Evolutionary conservation across 2,797 vertebrate species (phyloP).

Genomic region (Danio albolineatus): DNA sequence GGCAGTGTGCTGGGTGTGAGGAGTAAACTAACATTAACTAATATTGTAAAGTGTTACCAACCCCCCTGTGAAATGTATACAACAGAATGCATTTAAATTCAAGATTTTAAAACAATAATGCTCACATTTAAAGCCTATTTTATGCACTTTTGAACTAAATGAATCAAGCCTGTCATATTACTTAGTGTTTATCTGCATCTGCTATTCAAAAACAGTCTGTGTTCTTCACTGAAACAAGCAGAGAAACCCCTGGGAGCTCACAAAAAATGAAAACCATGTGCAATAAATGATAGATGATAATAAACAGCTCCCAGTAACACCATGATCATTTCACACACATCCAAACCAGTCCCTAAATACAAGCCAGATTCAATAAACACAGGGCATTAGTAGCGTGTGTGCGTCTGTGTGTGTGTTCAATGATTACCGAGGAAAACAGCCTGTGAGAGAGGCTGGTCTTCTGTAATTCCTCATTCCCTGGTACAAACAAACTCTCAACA

Average conservation of each 20-base stretch:
- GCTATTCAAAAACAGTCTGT: not conserved
- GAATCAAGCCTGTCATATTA: not conserved
- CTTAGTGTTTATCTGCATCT: not conserved
- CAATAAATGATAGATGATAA: not conserved
- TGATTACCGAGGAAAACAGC: slow-evolving; percentile 18
- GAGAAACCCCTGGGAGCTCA: too few relatives aligned
- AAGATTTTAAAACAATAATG: too few relatives aligned
- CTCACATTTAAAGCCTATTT: not conserved
- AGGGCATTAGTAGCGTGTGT: not conserved
- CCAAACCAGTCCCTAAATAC: not conserved
- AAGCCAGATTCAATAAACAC: not conserved
- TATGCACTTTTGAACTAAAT: not conserved
- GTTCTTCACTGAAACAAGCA: not conserved
- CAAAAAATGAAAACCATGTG: not conserved
- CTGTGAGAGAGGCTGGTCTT: slow-evolving; percentile 9
- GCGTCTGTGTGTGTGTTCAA: not conserved
- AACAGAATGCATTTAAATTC: too few relatives aligned
- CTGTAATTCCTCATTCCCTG: not conserved
- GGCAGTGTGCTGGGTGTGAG: too few relatives aligned
- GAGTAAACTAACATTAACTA: too few relatives aligned
- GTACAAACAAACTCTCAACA: slow-evolving; percentile 37
- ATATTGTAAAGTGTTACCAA: too few relatives aligned
- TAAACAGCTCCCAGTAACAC: not conserved
- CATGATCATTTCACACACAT: not conserved
- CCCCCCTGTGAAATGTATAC: too few relatives aligned